Evolutionary conservation across 2,797 vertebrate species (phyloP).

Genomic region (Pangasius djambal): DNA sequence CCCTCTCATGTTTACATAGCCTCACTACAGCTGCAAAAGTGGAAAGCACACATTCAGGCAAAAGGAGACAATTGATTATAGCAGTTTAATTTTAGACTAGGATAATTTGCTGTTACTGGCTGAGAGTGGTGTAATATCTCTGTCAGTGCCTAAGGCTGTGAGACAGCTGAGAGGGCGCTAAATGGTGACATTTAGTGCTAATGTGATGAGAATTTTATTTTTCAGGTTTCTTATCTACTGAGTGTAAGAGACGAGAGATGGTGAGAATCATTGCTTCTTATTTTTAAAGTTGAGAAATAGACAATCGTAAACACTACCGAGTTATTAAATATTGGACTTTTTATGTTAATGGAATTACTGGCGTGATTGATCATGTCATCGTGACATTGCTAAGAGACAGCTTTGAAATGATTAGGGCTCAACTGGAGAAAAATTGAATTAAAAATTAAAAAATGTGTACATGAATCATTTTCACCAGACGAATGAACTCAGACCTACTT

Average conservation of each 20-base stretch:
- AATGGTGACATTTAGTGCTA: constrained; percentile 11
- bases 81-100: constrained; percentile 13
- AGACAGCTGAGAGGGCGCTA: background rate
- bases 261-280: background rate
- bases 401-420: background rate
- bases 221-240: background rate
- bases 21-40: constrained; percentile 16
- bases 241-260: background rate
- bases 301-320: background rate
- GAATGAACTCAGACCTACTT: background rate
- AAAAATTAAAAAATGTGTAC: too few relatives aligned
- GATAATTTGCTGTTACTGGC: constrained; percentile 8
- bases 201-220: constrained; percentile 6
- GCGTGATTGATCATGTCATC: background rate
- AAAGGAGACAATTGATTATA: background rate
- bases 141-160: background rate
- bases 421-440: background rate
- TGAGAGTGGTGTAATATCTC: constrained; percentile 17
- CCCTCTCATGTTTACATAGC: constrained; percentile 34
- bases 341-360: too few relatives aligned
- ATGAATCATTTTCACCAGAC: background rate
- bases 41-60: background rate
- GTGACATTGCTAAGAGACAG: background rate
- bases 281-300: background rate
- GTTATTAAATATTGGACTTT: background rate